Conservation (phyloP, 2,797 vertebrate species). For the Malacoraja senta region DNA sequence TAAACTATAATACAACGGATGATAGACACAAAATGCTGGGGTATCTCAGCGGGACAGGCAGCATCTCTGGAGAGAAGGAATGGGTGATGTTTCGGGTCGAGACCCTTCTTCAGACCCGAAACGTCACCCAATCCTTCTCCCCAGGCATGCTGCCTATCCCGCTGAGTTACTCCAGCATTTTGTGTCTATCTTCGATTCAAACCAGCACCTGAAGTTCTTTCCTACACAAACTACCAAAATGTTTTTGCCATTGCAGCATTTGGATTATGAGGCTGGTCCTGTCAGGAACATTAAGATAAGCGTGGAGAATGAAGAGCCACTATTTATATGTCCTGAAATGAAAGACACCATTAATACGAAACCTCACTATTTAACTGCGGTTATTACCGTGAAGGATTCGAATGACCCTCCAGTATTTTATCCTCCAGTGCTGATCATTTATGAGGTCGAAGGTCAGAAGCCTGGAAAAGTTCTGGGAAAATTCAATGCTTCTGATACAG, state of each 20-base stretch:
- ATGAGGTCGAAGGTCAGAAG: conserved; percentile 55
- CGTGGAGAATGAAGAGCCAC: conserved; percentile 59
- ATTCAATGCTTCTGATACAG: conserved; percentile 56
- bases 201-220: no score
- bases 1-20: background rate
- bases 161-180: no score
- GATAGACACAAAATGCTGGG: no score
- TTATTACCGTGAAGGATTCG: conserved; percentile 51
- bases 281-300: conserved; percentile 48
- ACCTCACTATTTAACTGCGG: conserved; percentile 41
- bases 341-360: accelerated
- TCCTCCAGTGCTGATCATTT: conserved; percentile 38
- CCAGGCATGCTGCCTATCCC: no score
- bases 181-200: no score
- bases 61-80: no score
- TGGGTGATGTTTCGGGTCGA: no score
- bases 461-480: conserved; percentile 56
- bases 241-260: conserved; percentile 53
- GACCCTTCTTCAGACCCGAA: no score
- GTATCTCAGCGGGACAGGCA: no score
- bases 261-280: conserved; percentile 51
- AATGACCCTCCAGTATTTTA: conserved; percentile 62
- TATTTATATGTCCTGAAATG: conserved; percentile 51
- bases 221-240: background rate
- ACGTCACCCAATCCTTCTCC: no score